phyloP scores from a whole-genome alignment of 37 sponge, comb jelly and placozoan species.

The Geodia barretti region DNA sequence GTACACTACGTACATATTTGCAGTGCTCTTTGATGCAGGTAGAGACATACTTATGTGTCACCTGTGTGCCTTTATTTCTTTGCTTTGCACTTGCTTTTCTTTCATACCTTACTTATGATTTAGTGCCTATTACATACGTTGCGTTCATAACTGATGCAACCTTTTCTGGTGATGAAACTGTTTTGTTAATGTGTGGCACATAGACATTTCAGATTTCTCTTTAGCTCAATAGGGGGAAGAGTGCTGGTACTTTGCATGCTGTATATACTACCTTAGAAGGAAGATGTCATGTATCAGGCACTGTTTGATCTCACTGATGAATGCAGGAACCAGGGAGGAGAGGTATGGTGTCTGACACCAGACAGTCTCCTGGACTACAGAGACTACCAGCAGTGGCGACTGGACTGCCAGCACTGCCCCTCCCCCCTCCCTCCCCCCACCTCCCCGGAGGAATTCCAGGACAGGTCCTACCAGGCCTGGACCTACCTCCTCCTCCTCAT shows the following conservation, averaged over 20 bases:
- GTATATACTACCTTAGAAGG: too few species aligned
- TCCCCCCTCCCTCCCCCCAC: background rate
- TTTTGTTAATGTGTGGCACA: too few species aligned
- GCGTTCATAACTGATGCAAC: too few species aligned
- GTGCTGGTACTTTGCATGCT: too few species aligned
- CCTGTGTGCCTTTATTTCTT: background rate
- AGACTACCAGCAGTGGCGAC: slow-evolving; percentile 51
- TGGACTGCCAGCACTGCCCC: background rate
- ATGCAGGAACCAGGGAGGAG: slow-evolving; percentile 67
- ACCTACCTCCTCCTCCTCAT: slow-evolving; percentile 69
- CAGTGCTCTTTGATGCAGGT: background rate
- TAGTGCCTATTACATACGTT: too few species aligned
- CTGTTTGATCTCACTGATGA: background rate
- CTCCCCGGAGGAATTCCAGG: slow-evolving; percentile 44
- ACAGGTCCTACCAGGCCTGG: slow-evolving; percentile 60
- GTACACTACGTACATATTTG: background rate
- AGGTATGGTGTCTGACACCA: slow-evolving; percentile 51
- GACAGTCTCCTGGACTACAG: slow-evolving; percentile 65
- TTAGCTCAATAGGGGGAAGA: too few species aligned
- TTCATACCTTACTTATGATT: too few species aligned
- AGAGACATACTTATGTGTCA: background rate
- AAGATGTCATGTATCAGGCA: too few species aligned
- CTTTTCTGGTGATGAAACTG: too few species aligned
- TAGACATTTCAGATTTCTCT: too few species aligned
- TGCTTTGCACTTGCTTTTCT: background rate